phyloP scores from a whole-genome alignment of 2,888 invertebrate genomes.

The Agrotis clavis region DNA sequence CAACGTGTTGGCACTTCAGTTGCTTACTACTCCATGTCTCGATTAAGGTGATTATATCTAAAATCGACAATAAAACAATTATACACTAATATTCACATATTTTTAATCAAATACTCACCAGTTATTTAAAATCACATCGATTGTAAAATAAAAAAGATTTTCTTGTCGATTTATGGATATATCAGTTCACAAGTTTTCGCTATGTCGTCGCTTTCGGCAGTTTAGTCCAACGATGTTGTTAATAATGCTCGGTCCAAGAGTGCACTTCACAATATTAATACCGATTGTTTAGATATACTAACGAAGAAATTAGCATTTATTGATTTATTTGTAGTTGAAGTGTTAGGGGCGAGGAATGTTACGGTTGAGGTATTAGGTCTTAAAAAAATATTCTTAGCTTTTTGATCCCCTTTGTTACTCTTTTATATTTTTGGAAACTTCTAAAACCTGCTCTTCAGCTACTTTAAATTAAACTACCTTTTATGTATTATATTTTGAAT shows the following conservation, averaged over 20 bases:
- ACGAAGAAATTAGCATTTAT: conserved; percentile 48
- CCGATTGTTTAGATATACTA: conserved; percentile 42
- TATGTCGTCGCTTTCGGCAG: conserved; percentile 32
- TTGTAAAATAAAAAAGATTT: not conserved
- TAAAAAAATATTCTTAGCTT: conserved; percentile 21
- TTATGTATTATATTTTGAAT: conserved; percentile 34
- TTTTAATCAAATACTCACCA: not conserved
- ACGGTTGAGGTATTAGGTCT: conserved; percentile 42
- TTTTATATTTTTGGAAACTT: conserved; percentile 5
- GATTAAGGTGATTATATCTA: conserved; percentile 7
- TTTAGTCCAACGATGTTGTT: conserved; percentile 24
- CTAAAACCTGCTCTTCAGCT: conserved; percentile 11
- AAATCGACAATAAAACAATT: conserved; percentile 8
- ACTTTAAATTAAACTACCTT: conserved; percentile 11
- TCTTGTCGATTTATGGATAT: conserved; percentile 22
- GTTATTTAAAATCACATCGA: not conserved
- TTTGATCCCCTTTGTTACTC: not conserved
- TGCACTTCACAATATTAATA: conserved; percentile 44
- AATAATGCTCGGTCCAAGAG: conserved; percentile 11
- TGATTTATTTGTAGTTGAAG: conserved; percentile 48
- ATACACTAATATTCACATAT: not conserved
- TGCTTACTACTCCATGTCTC: conserved; percentile 2
- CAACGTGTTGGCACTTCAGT: not conserved
- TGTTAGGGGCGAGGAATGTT: conserved; percentile 13
- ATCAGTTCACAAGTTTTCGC: conserved; percentile 1